A percentile compares a stretch with the other conserved stretches of the same genome.
phyloP scores from a whole-genome alignment of 2,113 vertebrate species.

The Progne subis region DNA sequence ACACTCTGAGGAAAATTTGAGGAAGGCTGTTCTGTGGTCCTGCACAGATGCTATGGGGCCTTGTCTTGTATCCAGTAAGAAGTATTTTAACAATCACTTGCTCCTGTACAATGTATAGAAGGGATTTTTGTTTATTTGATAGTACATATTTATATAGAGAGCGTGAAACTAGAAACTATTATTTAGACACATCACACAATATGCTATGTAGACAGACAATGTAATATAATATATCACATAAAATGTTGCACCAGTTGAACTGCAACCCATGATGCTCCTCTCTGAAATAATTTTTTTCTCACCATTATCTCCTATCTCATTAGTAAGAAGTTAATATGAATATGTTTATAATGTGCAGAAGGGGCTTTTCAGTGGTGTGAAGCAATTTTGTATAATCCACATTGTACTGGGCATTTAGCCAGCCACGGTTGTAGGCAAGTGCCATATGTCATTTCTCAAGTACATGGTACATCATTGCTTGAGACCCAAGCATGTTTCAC shows the following conservation, averaged over 20 bases:
- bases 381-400: conserved; percentile 33
- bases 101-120: neutral
- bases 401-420: neutral
- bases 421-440: conserved; percentile 49
- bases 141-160: neutral
- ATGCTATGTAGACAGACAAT: neutral
- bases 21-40: neutral
- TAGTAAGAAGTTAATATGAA: neutral
- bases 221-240: neutral
- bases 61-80: neutral
- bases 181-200: neutral
- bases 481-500: conserved; percentile 7
- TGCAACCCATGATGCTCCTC: neutral
- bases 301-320: neutral
- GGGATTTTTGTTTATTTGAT: neutral
- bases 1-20: neutral
- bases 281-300: neutral
- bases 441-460: conserved; percentile 58
- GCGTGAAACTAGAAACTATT: neutral
- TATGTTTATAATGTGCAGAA: conserved; percentile 37
- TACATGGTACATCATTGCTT: neutral
- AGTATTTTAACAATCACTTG: neutral
- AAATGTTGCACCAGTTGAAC: neutral
- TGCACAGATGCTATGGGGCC: neutral
- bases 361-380: conserved; percentile 32